These are phyloP conservation scores for Calephelis virginiensis DNA, from an alignment of 1,140 invertebrate species.

Conservation along the genomic window DNA sequence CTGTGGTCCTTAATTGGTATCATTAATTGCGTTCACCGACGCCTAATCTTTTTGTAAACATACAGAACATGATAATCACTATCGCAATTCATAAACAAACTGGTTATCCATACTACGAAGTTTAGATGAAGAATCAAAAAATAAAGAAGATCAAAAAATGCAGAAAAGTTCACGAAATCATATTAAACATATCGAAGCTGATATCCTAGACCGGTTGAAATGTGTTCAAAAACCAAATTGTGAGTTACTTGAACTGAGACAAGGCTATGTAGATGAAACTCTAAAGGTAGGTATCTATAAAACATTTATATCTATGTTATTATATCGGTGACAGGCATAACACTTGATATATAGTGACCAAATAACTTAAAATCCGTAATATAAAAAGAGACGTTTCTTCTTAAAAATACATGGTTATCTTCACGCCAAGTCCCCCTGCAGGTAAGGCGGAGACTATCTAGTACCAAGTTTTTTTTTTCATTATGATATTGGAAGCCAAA, in stretches of 20 bases:
- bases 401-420: too few relatives aligned
- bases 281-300: conserved; percentile 44
- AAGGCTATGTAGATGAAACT: conserved; percentile 53
- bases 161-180: conserved; percentile 46
- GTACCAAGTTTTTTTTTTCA: too few relatives aligned
- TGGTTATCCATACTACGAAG: conserved; percentile 14
- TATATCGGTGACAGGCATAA: too few relatives aligned
- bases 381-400: too few relatives aligned
- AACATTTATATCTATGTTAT: background rate
- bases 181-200: conserved; percentile 54
- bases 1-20: background rate
- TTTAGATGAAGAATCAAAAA: conserved; percentile 15
- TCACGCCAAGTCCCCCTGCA: too few relatives aligned
- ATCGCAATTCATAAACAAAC: conserved; percentile 36
- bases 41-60: conserved; percentile 13
- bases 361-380: too few relatives aligned
- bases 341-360: too few relatives aligned
- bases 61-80: conserved; percentile 44
- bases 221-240: conserved; percentile 44
- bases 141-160: too few relatives aligned
- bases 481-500: too few relatives aligned
- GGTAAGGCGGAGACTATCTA: too few relatives aligned
- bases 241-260: conserved; percentile 52
- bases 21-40: background rate
- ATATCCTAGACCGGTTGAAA: conserved; percentile 46